phyloP scores from a whole-genome alignment of 2,888 invertebrate species.

The Mimachlamys varia region DNA sequence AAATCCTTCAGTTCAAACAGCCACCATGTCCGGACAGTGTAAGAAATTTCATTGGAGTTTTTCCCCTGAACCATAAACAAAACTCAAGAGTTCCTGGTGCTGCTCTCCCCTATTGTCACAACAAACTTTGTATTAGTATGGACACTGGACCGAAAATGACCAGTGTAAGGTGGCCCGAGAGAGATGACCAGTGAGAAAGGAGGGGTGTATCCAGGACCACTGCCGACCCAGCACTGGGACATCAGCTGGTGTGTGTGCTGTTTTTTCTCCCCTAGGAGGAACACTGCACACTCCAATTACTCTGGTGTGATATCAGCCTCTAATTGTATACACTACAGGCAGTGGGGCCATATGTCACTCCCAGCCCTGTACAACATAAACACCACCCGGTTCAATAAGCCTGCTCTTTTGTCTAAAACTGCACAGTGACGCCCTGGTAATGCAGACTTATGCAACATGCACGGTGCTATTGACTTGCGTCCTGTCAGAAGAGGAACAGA shows the following conservation, averaged over 20 bases:
- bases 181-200: neutral
- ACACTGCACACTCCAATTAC: constrained; percentile 27
- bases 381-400: constrained; percentile 26
- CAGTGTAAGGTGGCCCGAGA: neutral
- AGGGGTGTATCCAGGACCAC: neutral
- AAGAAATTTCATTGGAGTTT: neutral
- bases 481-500: constrained; percentile 18
- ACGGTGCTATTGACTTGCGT: neutral
- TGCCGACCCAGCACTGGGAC: neutral
- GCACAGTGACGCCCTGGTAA: neutral
- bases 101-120: neutral
- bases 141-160: constrained; percentile 23
- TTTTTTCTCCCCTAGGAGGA: constrained; percentile 10
- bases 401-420: constrained; percentile 25
- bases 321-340: constrained; percentile 32
- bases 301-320: neutral
- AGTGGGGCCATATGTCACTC: constrained; percentile 34
- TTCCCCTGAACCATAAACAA: neutral
- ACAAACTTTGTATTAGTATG: neutral
- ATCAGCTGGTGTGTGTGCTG: constrained; percentile 22
- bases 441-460: neutral
- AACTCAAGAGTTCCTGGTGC: neutral
- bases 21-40: neutral
- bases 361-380: neutral
- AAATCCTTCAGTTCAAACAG: neutral